Conservation (phyloP, 1,140 invertebrate genomes). For the Carcinoscorpius rotundicauda region DNA sequence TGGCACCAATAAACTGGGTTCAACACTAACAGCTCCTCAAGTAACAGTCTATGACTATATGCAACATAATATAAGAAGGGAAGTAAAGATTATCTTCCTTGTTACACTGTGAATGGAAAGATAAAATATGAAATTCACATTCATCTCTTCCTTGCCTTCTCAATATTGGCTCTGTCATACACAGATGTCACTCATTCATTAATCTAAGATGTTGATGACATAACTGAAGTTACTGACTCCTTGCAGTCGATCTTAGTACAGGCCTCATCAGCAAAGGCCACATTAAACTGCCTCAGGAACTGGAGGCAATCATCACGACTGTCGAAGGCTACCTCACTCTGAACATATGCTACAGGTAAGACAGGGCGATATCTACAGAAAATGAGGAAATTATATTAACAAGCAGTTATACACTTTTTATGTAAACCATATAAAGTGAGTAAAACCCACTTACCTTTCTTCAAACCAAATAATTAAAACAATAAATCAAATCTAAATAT, state of each 20-base stretch:
- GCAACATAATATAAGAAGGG: no score
- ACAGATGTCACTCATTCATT: no score
- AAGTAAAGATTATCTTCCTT: no score
- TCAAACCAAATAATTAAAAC: background rate
- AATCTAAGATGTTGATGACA: no score
- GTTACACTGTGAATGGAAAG: no score
- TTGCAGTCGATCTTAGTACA: slow-evolving; percentile 73
- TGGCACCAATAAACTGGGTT: no score
- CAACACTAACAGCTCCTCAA: no score
- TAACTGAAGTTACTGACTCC: slow-evolving; percentile 25
- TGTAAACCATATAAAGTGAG: slow-evolving; percentile 27
- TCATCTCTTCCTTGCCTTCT: no score
- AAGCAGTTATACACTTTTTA: slow-evolving; percentile 38
- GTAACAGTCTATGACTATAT: no score
- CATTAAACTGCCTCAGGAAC: slow-evolving; percentile 68
- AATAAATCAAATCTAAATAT: slow-evolving; percentile 2
- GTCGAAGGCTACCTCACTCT: slow-evolving; percentile 73
- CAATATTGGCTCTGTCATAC: no score
- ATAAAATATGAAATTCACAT: no score
- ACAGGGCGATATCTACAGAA: slow-evolving; percentile 78
- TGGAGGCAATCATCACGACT: slow-evolving; percentile 64
- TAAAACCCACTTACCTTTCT: slow-evolving; percentile 3
- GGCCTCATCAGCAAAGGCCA: slow-evolving; percentile 56
- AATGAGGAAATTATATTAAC: slow-evolving; percentile 37
- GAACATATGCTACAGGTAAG: slow-evolving; percentile 70